Conservation (phyloP, 2,797 vertebrate genomes). For the Etheostoma perlongum region DNA sequence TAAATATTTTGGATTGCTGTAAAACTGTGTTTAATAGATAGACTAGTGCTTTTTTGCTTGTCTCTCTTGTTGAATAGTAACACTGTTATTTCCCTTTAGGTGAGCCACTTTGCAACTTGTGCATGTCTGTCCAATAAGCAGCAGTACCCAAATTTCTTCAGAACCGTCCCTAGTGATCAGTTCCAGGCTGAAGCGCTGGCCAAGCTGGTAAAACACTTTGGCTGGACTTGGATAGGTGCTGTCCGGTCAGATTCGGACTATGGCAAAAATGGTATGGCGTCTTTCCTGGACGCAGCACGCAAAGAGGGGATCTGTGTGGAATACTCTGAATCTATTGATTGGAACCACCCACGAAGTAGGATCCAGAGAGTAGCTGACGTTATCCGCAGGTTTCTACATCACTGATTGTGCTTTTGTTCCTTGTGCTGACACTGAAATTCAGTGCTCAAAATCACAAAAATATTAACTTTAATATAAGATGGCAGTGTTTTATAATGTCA, state of each 20-base stretch:
- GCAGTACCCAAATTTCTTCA: constrained; percentile 81
- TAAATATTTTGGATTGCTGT: constrained; percentile 26
- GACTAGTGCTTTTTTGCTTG: no score
- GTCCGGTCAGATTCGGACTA: constrained; percentile 81
- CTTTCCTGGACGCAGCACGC: constrained; percentile 70
- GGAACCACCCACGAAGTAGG: constrained; percentile 62
- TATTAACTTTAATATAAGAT: no score
- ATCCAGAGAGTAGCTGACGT: constrained; percentile 72
- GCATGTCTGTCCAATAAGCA: constrained; percentile 81
- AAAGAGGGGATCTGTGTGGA: constrained; percentile 79
- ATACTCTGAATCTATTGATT: constrained; percentile 72
- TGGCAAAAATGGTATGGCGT: constrained; percentile 80
- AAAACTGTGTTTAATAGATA: neutral
- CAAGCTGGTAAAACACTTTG: constrained; percentile 79
- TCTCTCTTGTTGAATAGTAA: neutral
- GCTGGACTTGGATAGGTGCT: constrained; percentile 85
- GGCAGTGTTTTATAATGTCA: no score
- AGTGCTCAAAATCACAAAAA: no score
- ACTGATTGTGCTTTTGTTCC: constrained; percentile 24
- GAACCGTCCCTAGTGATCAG: constrained; percentile 83
- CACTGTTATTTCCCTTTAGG: constrained; percentile 47
- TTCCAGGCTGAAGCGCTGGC: constrained; percentile 78
- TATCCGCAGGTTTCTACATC: constrained; percentile 63
- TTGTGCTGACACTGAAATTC: no score
- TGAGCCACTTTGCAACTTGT: constrained; percentile 83